Conservation (phyloP, 2,113 vertebrate genomes). For the Campylomormyrus tamandua region DNA sequence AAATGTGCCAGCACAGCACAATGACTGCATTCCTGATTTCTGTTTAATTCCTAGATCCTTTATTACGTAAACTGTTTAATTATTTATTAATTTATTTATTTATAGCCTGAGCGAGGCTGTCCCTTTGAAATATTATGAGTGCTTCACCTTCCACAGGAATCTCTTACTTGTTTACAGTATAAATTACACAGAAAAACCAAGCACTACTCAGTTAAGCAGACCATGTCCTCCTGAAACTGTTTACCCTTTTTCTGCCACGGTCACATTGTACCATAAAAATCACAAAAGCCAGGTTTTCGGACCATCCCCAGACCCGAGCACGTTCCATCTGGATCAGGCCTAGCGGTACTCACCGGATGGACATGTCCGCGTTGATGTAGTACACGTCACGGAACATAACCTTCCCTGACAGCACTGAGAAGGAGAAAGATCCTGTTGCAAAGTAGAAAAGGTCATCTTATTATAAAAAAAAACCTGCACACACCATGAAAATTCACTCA, state of each 20-base stretch:
- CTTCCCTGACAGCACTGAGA: slow-evolving; percentile 96
- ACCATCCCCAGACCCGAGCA: background rate
- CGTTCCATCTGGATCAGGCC: too few relatives aligned
- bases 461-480: background rate
- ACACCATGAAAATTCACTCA: background rate
- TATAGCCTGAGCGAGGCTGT: background rate
- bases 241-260: background rate
- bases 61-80: background rate
- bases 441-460: background rate
- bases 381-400: slow-evolving; percentile 98
- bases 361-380: slow-evolving; percentile 94
- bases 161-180: background rate
- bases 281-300: background rate
- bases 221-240: background rate
- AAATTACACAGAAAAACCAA: background rate
- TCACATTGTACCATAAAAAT: background rate
- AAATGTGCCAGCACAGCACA: background rate
- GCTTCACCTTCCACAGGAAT: background rate
- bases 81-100: background rate
- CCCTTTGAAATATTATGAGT: background rate
- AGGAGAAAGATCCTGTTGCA: slow-evolving; percentile 85
- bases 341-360: slow-evolving; percentile 76
- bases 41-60: background rate
- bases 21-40: background rate
- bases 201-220: background rate